These are phyloP conservation scores for Lipophrys pholis DNA, from an alignment of 2,113 vertebrate species.

Conservation along the genomic window DNA sequence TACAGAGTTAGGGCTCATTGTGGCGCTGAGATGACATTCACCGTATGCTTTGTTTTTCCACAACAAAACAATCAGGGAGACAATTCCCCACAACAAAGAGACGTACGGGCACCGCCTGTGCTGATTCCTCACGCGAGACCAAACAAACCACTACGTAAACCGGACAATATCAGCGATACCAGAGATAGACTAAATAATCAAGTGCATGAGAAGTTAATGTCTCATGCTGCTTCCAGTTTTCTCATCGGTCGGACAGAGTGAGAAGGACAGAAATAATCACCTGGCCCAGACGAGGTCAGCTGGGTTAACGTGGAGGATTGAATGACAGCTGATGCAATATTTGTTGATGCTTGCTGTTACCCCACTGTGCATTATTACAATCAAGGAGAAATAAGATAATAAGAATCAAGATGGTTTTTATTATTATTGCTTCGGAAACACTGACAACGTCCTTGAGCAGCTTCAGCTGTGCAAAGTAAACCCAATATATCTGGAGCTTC, in stretches of 20 bases:
- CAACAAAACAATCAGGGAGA: not conserved
- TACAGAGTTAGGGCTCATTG: not conserved
- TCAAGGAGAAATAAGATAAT: no score
- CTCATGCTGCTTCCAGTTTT: not conserved
- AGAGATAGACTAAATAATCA: not conserved
- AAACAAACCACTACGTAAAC: conserved; percentile 11
- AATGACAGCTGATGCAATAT: conserved; percentile 60
- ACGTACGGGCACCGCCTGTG: not conserved
- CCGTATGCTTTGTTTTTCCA: not conserved
- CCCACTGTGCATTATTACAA: conserved; percentile 18
- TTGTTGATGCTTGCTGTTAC: conserved; percentile 1
- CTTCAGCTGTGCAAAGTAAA: no score
- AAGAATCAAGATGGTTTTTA: no score
- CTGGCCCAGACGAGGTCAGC: conserved; percentile 26
- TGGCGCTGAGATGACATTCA: not conserved
- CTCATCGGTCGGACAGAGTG: conserved; percentile 12
- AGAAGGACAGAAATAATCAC: conserved; percentile 29
- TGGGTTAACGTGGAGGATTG: conserved; percentile 14
- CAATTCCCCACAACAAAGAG: conserved; percentile 3
- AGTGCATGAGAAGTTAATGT: not conserved
- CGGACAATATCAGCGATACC: not conserved
- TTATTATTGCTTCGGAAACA: no score
- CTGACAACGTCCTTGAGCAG: no score
- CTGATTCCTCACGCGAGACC: not conserved
- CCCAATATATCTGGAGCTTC: no score